Evolutionary conservation across 2,797 vertebrate genomes (phyloP).

Genomic region (Carduelis carduelis): DNA sequence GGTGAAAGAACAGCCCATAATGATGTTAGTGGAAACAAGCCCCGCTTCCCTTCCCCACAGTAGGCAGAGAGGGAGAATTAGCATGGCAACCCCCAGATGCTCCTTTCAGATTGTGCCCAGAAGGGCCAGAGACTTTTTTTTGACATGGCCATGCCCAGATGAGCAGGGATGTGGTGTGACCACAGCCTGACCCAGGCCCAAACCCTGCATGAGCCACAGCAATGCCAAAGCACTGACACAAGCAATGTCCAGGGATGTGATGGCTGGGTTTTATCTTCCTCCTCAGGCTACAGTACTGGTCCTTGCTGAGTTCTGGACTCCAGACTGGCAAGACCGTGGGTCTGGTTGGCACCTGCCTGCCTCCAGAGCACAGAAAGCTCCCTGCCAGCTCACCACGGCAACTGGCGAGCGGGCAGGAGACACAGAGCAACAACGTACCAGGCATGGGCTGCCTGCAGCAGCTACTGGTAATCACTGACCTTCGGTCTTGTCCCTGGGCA

Average conservation of each 20-base stretch:
- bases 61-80: not conserved
- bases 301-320: not conserved
- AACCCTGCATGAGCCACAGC: not conserved
- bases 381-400: not conserved
- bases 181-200: not conserved
- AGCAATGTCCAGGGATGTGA: not conserved
- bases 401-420: not conserved
- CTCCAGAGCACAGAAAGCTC: constrained; percentile 31
- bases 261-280: not conserved
- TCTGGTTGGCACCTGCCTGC: constrained; percentile 19
- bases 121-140: not conserved
- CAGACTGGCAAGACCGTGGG: constrained; percentile 9
- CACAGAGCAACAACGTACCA: not conserved
- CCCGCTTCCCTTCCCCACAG: not conserved
- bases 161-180: not conserved
- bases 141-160: not conserved
- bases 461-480: constrained; percentile 67
- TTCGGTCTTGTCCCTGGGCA: constrained; percentile 68
- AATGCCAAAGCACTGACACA: not conserved
- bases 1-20: not conserved
- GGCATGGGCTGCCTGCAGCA: constrained; percentile 19
- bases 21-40: not conserved
- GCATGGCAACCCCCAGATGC: not conserved
- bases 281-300: not conserved
- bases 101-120: not conserved